Conservation (phyloP, 2,797 vertebrate genomes). For the Esox lucius region DNA sequence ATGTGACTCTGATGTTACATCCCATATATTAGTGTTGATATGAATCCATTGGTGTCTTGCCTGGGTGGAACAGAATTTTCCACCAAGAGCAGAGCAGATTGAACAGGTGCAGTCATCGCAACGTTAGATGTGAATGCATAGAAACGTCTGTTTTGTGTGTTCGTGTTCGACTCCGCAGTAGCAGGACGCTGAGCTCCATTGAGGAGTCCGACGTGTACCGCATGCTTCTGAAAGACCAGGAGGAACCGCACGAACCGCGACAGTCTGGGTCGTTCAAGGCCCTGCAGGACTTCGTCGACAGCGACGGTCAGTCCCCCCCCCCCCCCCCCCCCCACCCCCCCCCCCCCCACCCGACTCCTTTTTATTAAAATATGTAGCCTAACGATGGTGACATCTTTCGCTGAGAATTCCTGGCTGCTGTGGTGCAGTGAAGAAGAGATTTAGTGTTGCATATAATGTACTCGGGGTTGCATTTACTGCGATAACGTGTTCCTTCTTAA, state of each 20-base stretch:
- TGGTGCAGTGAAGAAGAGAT: neutral
- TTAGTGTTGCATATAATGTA: neutral
- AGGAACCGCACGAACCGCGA: constrained; percentile 83
- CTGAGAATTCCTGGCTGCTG: neutral
- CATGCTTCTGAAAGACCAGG: constrained; percentile 83
- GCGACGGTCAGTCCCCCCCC: constrained; percentile 81
- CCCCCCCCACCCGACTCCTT: neutral
- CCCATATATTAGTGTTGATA: neutral
- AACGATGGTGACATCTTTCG: neutral
- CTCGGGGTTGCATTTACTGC: neutral
- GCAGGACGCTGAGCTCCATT: constrained; percentile 71
- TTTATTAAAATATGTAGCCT: neutral
- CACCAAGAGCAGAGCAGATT: neutral
- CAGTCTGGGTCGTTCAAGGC: constrained; percentile 96
- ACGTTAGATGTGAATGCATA: constrained; percentile 38
- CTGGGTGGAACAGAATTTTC: neutral
- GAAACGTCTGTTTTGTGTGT: constrained; percentile 42
- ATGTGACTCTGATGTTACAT: constrained; percentile 14
- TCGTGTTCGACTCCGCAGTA: constrained; percentile 67
- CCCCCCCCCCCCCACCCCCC: no score
- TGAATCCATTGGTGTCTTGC: neutral
- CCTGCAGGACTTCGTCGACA: constrained; percentile 90
- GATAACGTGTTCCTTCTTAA: neutral
- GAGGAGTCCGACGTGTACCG: constrained; percentile 91
- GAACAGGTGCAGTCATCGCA: neutral